phyloP scores from a whole-genome alignment of 2,888 invertebrate genomes.

The Xanthostigma xanthostigma region DNA sequence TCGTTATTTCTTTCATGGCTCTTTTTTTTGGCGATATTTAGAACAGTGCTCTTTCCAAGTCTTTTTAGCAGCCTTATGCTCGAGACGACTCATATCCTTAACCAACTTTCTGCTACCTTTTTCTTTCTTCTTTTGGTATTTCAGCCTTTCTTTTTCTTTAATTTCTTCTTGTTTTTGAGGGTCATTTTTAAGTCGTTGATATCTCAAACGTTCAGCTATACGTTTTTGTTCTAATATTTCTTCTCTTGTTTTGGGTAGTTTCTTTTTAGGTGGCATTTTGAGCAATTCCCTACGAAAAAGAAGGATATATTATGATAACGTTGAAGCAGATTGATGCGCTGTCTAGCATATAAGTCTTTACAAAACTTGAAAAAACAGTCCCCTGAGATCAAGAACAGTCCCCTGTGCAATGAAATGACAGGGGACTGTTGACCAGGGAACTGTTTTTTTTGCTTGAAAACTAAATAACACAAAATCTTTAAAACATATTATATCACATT shows the following conservation, averaged over 20 bases:
- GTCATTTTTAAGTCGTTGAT: conserved; percentile 7
- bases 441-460: background rate
- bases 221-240: conserved; percentile 7
- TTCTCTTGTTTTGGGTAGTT: conserved; percentile 2
- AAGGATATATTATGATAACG: too few species aligned
- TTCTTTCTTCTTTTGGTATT: conserved; percentile 8
- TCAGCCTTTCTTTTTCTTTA: conserved; percentile 3
- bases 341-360: too few species aligned
- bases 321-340: too few species aligned
- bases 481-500: background rate
- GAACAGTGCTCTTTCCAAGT: conserved; percentile 5
- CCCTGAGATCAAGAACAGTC: background rate
- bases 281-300: too few species aligned
- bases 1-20: too few species aligned
- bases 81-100: conserved; percentile 6
- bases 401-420: background rate
- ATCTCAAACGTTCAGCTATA: conserved; percentile 6
- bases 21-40: conserved; percentile 1
- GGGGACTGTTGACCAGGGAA: too few species aligned
- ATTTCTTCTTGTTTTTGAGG: conserved; percentile 6
- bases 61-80: conserved; percentile 5
- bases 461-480: background rate
- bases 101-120: conserved; percentile 7
- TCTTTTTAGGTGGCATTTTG: conserved; percentile 3
- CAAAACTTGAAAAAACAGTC: background rate